A percentile compares a stretch with the other conserved stretches of the same genome.
Conservation (phyloP, 30 jellyfish, hydroid and myxozoan genomes). For the Aurelia sp. region DNA sequence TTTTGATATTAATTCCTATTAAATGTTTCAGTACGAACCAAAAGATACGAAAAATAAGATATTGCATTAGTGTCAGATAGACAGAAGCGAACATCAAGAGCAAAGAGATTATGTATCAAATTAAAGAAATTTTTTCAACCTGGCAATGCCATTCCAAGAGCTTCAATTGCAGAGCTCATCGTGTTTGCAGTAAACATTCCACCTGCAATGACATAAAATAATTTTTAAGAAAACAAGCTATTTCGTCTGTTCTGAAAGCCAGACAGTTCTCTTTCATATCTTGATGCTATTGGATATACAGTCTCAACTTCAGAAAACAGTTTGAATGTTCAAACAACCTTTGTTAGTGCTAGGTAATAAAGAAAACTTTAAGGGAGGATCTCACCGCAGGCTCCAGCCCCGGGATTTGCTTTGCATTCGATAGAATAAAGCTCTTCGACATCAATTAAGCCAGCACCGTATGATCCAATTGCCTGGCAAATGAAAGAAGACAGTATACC, state of each 20-base stretch:
- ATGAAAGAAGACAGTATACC: background rate
- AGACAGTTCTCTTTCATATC: conserved; percentile 54
- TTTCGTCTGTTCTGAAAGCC: conserved; percentile 22
- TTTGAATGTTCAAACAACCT: too few relatives aligned
- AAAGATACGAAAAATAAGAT: too few relatives aligned
- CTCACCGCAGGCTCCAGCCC: conserved; percentile 84
- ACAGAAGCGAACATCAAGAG: too few relatives aligned
- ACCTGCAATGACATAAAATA: conserved; percentile 18
- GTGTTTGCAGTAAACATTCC: conserved; percentile 88
- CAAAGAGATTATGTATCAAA: too few relatives aligned
- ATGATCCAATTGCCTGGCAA: conserved; percentile 72
- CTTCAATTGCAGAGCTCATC: conserved; percentile 81
- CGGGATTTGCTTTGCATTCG: conserved; percentile 81
- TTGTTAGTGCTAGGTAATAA: too few relatives aligned
- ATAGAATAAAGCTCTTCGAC: conserved; percentile 69
- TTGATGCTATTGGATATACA: too few relatives aligned
- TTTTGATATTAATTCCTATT: too few relatives aligned
- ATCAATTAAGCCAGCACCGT: conserved; percentile 81
- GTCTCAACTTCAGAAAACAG: too few relatives aligned
- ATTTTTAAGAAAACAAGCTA: too few relatives aligned
- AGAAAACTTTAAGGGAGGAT: background rate
- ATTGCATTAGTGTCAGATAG: too few relatives aligned
- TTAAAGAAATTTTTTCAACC: conserved; percentile 14
- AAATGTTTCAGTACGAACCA: too few relatives aligned
- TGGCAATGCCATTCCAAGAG: conserved; percentile 84